A percentile compares a stretch with the other conserved stretches of the same genome.
These are phyloP conservation scores for Amiota minor DNA, from an alignment of 2,888 invertebrate genomes.

Conservation along the genomic window DNA sequence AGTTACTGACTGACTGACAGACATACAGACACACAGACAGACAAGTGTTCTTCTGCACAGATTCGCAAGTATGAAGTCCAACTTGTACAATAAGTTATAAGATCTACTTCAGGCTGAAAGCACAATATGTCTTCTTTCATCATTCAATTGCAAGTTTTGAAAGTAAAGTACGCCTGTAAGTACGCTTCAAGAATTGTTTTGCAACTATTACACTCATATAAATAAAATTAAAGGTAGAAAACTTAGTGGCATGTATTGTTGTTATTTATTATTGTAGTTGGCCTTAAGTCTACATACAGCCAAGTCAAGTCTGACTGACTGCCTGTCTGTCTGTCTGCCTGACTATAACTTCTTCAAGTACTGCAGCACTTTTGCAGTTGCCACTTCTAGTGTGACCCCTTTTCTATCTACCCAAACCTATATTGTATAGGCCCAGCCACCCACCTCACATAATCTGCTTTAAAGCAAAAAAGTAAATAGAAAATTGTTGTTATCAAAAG, in stretches of 20 bases:
- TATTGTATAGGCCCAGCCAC: too few species aligned
- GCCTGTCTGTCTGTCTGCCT: not conserved
- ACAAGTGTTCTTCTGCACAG: not conserved
- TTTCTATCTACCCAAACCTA: too few species aligned
- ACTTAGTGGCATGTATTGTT: not conserved
- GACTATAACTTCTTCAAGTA: not conserved
- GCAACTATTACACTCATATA: slow-evolving; percentile 4
- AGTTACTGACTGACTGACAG: not conserved
- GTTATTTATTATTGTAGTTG: slow-evolving; percentile 17
- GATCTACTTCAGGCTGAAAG: too few species aligned
- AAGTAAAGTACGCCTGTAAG: slow-evolving; percentile 23
- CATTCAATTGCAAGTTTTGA: not conserved
- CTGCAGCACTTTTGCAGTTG: too few species aligned
- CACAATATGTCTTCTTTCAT: not conserved
- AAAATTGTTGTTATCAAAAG: too few species aligned
- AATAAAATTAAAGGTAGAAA: not conserved
- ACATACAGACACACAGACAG: not conserved
- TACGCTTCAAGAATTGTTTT: slow-evolving; percentile 25
- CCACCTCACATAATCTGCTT: too few species aligned
- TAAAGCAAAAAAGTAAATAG: too few species aligned
- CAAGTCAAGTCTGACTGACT: not conserved
- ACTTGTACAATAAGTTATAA: too few species aligned
- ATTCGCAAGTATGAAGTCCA: too few species aligned
- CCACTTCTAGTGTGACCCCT: too few species aligned
- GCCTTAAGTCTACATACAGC: not conserved